phyloP scores from a whole-genome alignment of 2,113 vertebrate genomes.

The Labeo catla region DNA sequence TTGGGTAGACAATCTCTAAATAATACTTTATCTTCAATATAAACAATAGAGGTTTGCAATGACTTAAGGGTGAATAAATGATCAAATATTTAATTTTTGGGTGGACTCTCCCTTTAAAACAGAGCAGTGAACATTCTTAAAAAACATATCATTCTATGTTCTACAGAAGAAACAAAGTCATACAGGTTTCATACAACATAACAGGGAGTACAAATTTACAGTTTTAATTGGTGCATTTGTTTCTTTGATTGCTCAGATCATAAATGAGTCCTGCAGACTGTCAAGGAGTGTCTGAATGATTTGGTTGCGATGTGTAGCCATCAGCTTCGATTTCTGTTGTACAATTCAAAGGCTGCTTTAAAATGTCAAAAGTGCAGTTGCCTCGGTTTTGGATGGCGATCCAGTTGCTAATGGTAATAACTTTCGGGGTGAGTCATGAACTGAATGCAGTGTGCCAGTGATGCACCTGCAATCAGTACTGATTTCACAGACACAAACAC shows the following conservation, averaged over 20 bases:
- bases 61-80: neutral
- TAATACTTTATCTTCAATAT: no score
- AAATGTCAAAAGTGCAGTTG: neutral
- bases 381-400: slow-evolving; percentile 47
- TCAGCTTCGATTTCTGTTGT: neutral
- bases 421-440: slow-evolving; percentile 22
- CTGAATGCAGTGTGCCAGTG: slow-evolving; percentile 22
- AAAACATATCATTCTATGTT: neutral
- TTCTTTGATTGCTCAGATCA: neutral
- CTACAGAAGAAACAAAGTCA: neutral
- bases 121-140: neutral
- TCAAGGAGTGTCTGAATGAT: neutral
- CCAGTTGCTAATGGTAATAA: slow-evolving; percentile 47
- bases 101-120: neutral
- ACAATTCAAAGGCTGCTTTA: slow-evolving; percentile 6
- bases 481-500: neutral
- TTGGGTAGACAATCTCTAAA: neutral
- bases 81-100: neutral
- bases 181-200: neutral
- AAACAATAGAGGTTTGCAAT: no score
- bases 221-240: neutral
- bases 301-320: neutral
- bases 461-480: slow-evolving; percentile 39
- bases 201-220: neutral
- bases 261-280: neutral